Evolutionary conservation across 2,797 vertebrate genomes (phyloP), one percentile per base, ranked within the genome.

Genomic region (Myripristis jacobus): DNA sequence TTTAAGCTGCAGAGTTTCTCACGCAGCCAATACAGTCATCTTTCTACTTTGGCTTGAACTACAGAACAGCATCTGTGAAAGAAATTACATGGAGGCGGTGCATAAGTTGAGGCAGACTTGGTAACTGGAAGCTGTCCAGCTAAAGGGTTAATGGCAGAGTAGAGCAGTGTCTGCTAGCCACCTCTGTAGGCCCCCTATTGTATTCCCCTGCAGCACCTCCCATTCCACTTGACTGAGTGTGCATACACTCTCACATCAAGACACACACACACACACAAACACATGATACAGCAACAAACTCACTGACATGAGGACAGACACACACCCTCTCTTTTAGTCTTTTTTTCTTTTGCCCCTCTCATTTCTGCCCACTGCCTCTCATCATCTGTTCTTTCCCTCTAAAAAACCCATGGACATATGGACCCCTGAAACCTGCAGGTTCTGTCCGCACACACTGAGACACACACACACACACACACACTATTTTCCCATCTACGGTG

Each of bases 181-280:
- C 90, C 90, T 91, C 82, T 83, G 75, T 68, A 86, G 85, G 91
- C 89, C 90, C 84, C 91, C 90, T 92, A 90, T 93, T 93, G 92
- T 93, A 89, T 84, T 89, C 87, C 87, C 78, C 83, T 81, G 75
- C 86, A 87, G 84, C 84, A 89, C 86, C 86, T 88, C 89, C 90
- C 83, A 84, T 93, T 94, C 90, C 91, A 92, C 91, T 94, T 91
- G 87, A 92, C 81, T 88, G 90, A 87, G 77, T 78, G 70, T 62
- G 71, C 70, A 53, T 46, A 52, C 65, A 60, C 60, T 44, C 64
- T 44, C 70, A 70, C 74, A 64, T 69, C 13, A 12, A 27, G 31
- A 51, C 78, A 46, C 75, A 12, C 54, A 71, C 77, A 87, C n/a
- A 75, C n/a, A 75, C 77, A 80, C 67, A 70, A 62, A 69, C 59